Base-by-base conservation (phyloP, 2,113 vertebrate species). In the Xyliphius kryptos region DNA sequence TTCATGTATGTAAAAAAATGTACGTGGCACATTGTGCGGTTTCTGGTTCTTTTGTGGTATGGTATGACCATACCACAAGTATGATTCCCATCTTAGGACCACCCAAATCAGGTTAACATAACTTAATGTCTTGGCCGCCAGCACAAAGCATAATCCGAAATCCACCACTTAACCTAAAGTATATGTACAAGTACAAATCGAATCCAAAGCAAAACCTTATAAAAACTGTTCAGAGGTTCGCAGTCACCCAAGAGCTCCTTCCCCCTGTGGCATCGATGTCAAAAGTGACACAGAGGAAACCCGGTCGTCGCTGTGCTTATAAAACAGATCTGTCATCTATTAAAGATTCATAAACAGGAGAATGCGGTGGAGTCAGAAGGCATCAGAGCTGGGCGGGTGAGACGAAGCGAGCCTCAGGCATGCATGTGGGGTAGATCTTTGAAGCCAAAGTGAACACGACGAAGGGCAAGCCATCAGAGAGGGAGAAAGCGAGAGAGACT, bases 261-360 rank as follows among this genome's bases (percentile, higher is more conserved):
- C 63, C 66, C 73, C 68, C 71, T 56, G 58, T 73, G 68, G 71
- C 69, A 72, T 71, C 51, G 41, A 67, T 74, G 67, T 72, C 77
- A 74, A 75, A 71, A 70, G 73, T 70, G 71, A 77, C 73, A 74
- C 64, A 9, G 52, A 63, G 63, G 67, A 60, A 56, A 51, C 67
- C 66, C 58, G 62, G 56, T 56, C 61, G 61, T 57, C 66, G 63
- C 55, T 65, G 67, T 68, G 73, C 64, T 66, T 72, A 66, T 75
- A 72, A 72, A 76, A 79, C 73, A 63, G 66, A 77, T 70, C 68
- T 74, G 67, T 77, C 75, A 68, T 67, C 68, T 75, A 77, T 74
- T 75, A 77, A 71, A 71, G 68, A 77, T 77, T 77, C 71, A 77
- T 67, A 71, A 79, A 70, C 75, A 77, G 66, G 63, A 73, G 65